Base-by-base conservation (phyloP, 1,140 invertebrate genomes). In the Ladona fulva region DNA sequence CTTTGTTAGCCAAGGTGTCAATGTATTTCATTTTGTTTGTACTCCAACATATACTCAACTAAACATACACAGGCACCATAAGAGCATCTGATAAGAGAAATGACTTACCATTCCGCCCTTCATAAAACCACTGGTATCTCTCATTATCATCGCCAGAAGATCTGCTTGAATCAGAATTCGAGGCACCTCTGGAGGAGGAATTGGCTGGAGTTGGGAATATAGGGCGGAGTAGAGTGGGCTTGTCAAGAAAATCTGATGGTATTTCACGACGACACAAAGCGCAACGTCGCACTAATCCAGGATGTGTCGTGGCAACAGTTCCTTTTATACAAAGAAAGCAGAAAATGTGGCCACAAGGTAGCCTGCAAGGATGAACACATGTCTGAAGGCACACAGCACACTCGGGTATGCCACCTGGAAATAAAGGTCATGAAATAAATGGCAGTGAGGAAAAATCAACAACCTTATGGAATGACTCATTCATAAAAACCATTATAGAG, bases 241-340 rank as follows among this genome's bases (percentile, higher is more conserved):
- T 91, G 78, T 96, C 91, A 24, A 97, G 87, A 83, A 94, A 97
- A 85, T 95, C 92, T 74, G 87, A 81, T 25, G 95, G 93, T 80
- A 96, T 95, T 83, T 92, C 90, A 81, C 92, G 90, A 59, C 94
- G 87, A 83, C 94, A 96, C 90, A 96, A 93, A 16, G 94, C 93
- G 86, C 94, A 96, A 81, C 90, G 89, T 84, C 92, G 92, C 1
- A 66, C 52, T 66, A 22, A 66, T 16, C 52, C 52, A 19, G 52
- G 52, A 19, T 66, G 52, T 82, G 91, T 94, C 83, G 94, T 93
- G 82, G 93, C 92, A 8, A 94, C 94, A 78, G 95, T 92, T 25
- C 96, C 96, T 89, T 99, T 99, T 0, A 97, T 91, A 85, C 97
- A 99, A 12, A 99, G 87, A 84, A 95, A 99, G 86, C 97, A 99